Evolutionary conservation across 1,140 invertebrate genomes (phyloP), one percentile per base, ranked within the genome.

Genomic region (Homalodisca vitripennis): DNA sequence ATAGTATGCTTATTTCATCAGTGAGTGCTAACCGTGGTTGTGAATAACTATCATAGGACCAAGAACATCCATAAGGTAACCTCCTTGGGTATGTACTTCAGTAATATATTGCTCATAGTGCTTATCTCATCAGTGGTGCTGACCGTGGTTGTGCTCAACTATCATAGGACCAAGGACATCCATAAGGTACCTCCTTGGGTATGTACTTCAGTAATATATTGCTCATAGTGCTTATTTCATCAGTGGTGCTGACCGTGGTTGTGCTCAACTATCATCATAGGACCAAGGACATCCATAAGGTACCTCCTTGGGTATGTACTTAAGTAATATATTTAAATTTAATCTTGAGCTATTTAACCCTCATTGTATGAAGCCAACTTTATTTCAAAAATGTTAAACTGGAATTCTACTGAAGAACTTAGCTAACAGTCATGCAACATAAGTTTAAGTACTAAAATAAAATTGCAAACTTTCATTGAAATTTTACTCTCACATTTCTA

Each of bases 91-190:
- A 97, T 97, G 74, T 99, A 99, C 85, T 99, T 99, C 88, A 98
- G 98, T 82, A 98, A 95, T 85, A 98, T 99, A 81, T 99, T 99
- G 98, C n/a, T n/a, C n/a, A n/a, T n/a, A n/a, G n/a, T n/a, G n/a
- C n/a, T n/a, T n/a, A n/a, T n/a, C n/a, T 95, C 97, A 71, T 98
- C 96, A 71, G 97, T 99, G 76, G 93, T 99, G 70, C 89, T 97
- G 75, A 99, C 98, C 26, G 95, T 99, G 68, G 88, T 99, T 74
- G 96, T 99, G 71, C 88, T 99, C 71, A 99, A 99, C 83, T 98
- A 97, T 82, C 96, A 99, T 83, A 87, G 97, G 76, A 95, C 92
- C 73, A 92, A 96, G 41, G 95, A 98, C 78, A 98, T 94, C 78
- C 95, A 99, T 81, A 90, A 92, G 78, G 98, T 99, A 95, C 93